Conservation (phyloP, 2,888 invertebrate species). For the Muschampia plurimacula region DNA sequence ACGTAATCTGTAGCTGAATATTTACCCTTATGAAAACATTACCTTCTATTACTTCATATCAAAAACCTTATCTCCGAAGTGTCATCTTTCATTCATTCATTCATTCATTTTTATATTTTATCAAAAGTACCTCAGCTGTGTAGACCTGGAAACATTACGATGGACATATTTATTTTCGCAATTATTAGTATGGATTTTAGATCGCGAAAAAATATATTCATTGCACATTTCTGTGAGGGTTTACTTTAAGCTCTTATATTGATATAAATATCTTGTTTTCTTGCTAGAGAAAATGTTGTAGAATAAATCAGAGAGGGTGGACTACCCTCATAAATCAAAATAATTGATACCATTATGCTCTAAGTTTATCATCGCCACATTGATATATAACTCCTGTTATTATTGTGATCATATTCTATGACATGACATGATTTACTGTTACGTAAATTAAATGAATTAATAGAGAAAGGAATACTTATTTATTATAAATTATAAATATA, state of each 20-base stretch:
- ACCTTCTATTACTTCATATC: too few species aligned
- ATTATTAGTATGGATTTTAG: too few species aligned
- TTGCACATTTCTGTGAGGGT: background rate
- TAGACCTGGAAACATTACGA: too few species aligned
- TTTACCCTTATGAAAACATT: too few species aligned
- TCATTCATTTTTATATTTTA: too few species aligned
- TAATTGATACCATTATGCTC: slow-evolving; percentile 25
- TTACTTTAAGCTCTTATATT: background rate
- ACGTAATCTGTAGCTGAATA: too few species aligned
- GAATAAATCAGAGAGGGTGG: slow-evolving; percentile 13
- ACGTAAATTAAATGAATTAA: background rate
- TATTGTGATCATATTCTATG: background rate
- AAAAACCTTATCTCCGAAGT: too few species aligned
- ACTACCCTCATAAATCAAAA: slow-evolving; percentile 25
- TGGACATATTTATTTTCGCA: too few species aligned
- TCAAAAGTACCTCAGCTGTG: too few species aligned
- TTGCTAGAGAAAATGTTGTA: slow-evolving; percentile 10
- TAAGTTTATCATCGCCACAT: slow-evolving; percentile 11
- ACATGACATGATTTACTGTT: slow-evolving; percentile 8
- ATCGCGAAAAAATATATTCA: background rate
- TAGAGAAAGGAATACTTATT: background rate
- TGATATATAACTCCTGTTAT: slow-evolving; percentile 13
- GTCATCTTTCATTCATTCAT: too few species aligned
- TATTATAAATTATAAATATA: too few species aligned
- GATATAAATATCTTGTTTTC: slow-evolving; percentile 2